Evolutionary conservation across 2,113 vertebrate genomes (phyloP).

Genomic region (Melanerpes aurifrons): DNA sequence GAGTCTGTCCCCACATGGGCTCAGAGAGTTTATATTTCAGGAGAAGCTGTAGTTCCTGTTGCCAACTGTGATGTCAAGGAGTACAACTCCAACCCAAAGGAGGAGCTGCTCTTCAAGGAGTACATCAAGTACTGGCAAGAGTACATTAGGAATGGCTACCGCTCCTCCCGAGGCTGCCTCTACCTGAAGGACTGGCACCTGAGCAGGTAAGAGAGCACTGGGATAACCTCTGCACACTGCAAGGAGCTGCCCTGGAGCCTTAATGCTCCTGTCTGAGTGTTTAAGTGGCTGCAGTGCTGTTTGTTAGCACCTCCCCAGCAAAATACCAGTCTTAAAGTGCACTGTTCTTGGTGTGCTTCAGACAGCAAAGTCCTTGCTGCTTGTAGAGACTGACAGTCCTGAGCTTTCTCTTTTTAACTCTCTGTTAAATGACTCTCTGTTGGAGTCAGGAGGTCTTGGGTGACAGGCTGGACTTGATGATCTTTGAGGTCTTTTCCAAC

Average conservation of each 20-base stretch:
- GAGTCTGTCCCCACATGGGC: neutral
- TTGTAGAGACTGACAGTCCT: neutral
- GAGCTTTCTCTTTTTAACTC: neutral
- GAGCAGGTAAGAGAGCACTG: slow-evolving; percentile 79
- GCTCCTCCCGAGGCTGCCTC: slow-evolving; percentile 87
- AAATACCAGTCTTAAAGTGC: neutral
- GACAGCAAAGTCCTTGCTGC: fast-evolving
- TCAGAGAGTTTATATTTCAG: slow-evolving; percentile 71
- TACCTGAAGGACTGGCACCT: slow-evolving; percentile 99
- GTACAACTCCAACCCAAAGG: slow-evolving; percentile 94
- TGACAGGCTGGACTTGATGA: no score
- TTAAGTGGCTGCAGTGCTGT: neutral
- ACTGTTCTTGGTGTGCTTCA: neutral
- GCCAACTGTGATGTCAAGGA: slow-evolving; percentile 92
- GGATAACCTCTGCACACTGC: neutral
- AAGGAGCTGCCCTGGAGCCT: neutral
- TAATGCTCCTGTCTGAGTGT: fast-evolving
- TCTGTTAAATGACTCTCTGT: neutral
- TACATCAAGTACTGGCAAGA: slow-evolving; percentile 92
- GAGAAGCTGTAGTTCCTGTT: slow-evolving; percentile 90
- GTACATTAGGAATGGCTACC: slow-evolving; percentile 80
- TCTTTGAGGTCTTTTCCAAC: no score
- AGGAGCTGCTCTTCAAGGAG: slow-evolving; percentile 87
- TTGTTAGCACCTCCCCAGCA: neutral
- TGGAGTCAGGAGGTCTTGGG: neutral